Percentiles rank a stretch among this genome's conserved stretches.
These are phyloP conservation scores for Polydrusus cervinus DNA, from an alignment of 2,888 invertebrate genomes.

Conservation along the genomic window DNA sequence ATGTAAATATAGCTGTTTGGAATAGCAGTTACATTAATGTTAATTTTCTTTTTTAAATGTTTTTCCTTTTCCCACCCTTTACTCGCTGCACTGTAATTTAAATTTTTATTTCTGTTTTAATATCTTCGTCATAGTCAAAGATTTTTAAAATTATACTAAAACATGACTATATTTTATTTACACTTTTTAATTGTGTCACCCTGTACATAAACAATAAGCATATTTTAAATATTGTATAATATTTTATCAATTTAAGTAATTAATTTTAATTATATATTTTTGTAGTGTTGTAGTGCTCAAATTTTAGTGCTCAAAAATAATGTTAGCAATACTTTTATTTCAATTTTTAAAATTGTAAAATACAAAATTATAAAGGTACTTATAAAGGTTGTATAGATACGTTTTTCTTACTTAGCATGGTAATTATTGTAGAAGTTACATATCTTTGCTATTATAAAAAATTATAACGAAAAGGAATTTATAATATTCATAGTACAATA, in stretches of 20 bases:
- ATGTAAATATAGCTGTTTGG: no score
- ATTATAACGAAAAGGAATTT: slow-evolving; percentile 11
- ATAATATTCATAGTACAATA: slow-evolving; percentile 33
- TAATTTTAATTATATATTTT: slow-evolving; percentile 15
- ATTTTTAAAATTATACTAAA: no score
- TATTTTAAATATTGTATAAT: slow-evolving; percentile 19
- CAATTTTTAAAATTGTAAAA: slow-evolving; percentile 15
- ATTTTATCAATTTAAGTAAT: slow-evolving; percentile 1
- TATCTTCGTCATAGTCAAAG: no score
- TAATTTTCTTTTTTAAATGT: no score
- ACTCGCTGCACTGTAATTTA: no score
- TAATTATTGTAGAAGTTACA: slow-evolving; percentile 10
- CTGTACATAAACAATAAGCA: slow-evolving; percentile 10
- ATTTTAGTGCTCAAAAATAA: slow-evolving; percentile 47
- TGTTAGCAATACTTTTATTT: slow-evolving; percentile 36
- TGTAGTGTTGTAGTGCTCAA: slow-evolving; percentile 42
- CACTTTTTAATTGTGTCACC: not conserved
- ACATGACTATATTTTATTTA: no score
- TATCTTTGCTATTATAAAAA: slow-evolving; percentile 24
- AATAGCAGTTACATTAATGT: no score
- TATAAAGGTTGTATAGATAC: slow-evolving; percentile 23
- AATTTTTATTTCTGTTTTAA: no score
- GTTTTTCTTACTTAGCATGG: slow-evolving; percentile 7
- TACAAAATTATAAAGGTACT: slow-evolving; percentile 29
- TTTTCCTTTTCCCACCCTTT: no score